Evolutionary conservation across 2,113 vertebrate species (phyloP).

Genomic region (Cyanocitta stelleri): DNA sequence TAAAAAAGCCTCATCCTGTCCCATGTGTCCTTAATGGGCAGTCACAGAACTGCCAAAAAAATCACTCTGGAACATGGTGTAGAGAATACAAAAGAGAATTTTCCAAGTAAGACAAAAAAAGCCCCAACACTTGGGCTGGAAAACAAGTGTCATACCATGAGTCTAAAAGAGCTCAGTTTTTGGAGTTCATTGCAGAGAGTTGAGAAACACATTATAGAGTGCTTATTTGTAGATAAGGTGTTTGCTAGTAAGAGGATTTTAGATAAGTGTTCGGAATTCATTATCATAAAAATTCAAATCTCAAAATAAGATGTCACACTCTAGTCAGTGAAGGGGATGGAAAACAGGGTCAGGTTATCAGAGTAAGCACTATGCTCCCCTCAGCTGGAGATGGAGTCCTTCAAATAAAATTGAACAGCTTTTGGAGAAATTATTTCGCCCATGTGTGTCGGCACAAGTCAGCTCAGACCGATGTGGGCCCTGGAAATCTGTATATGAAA

Average conservation of each 20-base stretch:
- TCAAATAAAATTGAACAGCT: not conserved
- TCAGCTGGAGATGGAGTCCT: not conserved
- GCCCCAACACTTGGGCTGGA: not conserved
- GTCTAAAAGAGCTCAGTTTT: not conserved
- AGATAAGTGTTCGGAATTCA: not conserved
- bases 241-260: not conserved
- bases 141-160: not conserved
- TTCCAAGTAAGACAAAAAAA: not conserved
- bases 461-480: not conserved
- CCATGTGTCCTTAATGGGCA: not conserved
- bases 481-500: not conserved
- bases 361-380: not conserved
- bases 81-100: not conserved
- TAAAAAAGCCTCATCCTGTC: not conserved
- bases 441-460: accelerated
- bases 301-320: not conserved
- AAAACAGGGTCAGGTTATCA: not conserved
- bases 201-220: not conserved
- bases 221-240: not conserved
- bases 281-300: not conserved
- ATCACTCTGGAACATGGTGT: not conserved
- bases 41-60: not conserved
- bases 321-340: not conserved
- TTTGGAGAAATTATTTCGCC: not conserved
- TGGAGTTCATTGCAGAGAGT: not conserved